Conservation (phyloP, 1,140 invertebrate species). For the Temnothorax longispinosus region DNA sequence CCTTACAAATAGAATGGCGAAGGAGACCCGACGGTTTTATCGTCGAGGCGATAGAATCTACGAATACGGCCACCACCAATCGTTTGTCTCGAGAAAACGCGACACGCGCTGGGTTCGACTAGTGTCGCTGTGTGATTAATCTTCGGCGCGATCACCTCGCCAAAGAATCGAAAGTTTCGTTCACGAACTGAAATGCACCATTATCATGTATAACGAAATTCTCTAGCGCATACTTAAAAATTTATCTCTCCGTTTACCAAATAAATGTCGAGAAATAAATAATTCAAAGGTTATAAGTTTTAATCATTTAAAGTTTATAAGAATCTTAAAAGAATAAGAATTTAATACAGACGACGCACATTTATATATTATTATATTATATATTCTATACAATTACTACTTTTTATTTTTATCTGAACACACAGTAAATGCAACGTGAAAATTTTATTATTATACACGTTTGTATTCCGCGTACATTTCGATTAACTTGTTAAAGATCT, state of each 20-base stretch:
- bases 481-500: neutral
- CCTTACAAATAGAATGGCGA: slow-evolving; percentile 73
- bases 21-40: slow-evolving; percentile 66
- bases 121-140: slow-evolving; percentile 63
- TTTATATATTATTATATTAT: neutral
- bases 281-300: too few species aligned
- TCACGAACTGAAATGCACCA: neutral
- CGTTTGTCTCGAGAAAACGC: slow-evolving; percentile 72
- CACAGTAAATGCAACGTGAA: neutral
- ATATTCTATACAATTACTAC: neutral
- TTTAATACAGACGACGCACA: neutral
- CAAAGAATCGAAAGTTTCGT: neutral
- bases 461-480: neutral
- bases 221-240: neutral
- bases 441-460: neutral
- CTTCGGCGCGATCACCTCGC: slow-evolving; percentile 15
- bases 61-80: slow-evolving; percentile 63
- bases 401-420: neutral
- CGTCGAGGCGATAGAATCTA: slow-evolving; percentile 67
- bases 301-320: neutral
- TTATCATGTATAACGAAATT: slow-evolving; percentile 10
- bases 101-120: slow-evolving; percentile 59
- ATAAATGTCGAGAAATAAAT: neutral
- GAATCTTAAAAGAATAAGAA: neutral
- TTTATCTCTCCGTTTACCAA: neutral